Conservation (phyloP, 2,888 invertebrate genomes). For the Drymonia ruficornis region DNA sequence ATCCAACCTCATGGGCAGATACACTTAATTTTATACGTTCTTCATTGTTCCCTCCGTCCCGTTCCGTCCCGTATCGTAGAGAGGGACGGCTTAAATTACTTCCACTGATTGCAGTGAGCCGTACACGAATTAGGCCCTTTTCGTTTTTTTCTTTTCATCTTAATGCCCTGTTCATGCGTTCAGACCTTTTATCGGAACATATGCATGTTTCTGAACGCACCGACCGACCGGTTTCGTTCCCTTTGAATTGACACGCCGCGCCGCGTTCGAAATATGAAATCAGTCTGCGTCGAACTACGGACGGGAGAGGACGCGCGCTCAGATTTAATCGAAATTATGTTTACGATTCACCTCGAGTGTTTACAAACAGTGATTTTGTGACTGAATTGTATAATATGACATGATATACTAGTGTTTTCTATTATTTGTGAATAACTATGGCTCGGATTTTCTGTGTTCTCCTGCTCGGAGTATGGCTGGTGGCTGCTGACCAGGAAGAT, state of each 20-base stretch:
- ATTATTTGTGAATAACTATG: constrained; percentile 58
- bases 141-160: constrained; percentile 67
- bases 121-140: constrained; percentile 81
- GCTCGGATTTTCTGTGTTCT: constrained; percentile 71
- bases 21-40: constrained; percentile 77
- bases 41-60: constrained; percentile 61
- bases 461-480: constrained; percentile 60
- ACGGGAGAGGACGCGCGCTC: constrained; percentile 47
- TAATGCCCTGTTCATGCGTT: constrained; percentile 81
- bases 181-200: constrained; percentile 80
- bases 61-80: constrained; percentile 42
- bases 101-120: constrained; percentile 81
- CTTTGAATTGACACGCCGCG: constrained; percentile 72
- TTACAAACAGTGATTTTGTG: constrained; percentile 63
- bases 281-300: constrained; percentile 64
- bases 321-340: constrained; percentile 47
- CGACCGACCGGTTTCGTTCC: constrained; percentile 75
- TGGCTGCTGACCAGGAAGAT: constrained; percentile 74
- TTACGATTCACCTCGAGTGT: constrained; percentile 63
- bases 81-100: constrained; percentile 70
- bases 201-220: constrained; percentile 75
- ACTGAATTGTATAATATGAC: constrained; percentile 66
- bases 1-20: constrained; percentile 71
- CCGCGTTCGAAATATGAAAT: constrained; percentile 63
- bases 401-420: constrained; percentile 50